Evolutionary conservation across 2,797 vertebrate genomes (phyloP).

Genomic region (Luscinia luscinia): DNA sequence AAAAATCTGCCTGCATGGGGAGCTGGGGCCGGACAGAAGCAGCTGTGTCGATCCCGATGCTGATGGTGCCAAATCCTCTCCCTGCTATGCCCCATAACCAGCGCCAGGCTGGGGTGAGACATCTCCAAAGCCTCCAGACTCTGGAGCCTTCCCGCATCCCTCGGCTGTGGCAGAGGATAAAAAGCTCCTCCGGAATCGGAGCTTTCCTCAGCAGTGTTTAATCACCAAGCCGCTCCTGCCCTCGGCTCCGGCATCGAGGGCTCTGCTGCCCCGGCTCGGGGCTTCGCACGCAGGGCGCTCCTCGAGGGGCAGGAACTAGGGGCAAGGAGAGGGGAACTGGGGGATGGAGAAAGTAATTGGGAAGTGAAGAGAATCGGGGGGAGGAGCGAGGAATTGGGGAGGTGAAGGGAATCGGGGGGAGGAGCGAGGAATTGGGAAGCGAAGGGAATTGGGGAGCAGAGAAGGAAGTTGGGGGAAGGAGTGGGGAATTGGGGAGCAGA

Average conservation of each 20-base stretch:
- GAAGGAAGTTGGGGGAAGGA: no score
- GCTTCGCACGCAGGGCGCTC: background rate
- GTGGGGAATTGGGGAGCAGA: no score
- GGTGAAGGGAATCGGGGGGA: no score
- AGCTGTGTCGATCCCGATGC: accelerated
- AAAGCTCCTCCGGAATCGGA: background rate
- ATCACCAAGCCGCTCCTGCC: background rate
- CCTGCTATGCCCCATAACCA: accelerated
- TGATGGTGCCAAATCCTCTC: background rate
- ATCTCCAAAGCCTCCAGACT: background rate
- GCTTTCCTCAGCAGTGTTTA: background rate
- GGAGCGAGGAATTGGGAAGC: no score
- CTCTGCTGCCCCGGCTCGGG: background rate
- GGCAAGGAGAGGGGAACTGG: accelerated
- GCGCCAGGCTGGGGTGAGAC: background rate
- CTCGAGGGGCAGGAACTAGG: background rate
- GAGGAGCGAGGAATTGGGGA: no score
- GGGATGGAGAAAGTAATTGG: no score
- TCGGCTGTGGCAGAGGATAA: background rate
- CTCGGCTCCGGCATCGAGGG: no score
- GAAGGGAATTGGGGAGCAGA: no score
- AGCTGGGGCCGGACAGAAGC: background rate
- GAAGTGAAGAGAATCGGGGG: no score
- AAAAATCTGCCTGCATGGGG: accelerated
- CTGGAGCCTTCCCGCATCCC: background rate